Evolutionary conservation across 2,888 invertebrate species (phyloP), one percentile per base, ranked within the genome.

Genomic region (Spialia ferax): DNA sequence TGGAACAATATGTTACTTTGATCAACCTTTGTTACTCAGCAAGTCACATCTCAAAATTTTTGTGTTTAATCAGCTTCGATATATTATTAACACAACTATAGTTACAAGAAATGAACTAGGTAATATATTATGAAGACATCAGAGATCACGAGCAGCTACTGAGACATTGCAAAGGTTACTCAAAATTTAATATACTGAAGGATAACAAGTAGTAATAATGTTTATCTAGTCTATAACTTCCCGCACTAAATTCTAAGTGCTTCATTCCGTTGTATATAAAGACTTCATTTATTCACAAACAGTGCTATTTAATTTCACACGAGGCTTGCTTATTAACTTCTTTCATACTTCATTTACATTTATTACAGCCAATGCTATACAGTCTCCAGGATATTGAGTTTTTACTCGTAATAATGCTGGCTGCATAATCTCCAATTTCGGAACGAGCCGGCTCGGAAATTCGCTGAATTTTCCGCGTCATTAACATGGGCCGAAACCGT

Each of bases 391-490:
- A 72, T 71, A 69, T 70, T 66, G 71, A 69, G 70, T 65, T 72
- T 72, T 62, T 73, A 73, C 78, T 77, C 69, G 76, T 81, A 81
- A 83, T 83, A 83, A 83, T 78, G 79, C 86, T 82, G 80, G 77
- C 76, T 83, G 84, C 79, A 85, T 87, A 86, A 87, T 86, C 84
- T 80, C 71, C 72, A 72, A 76, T 83, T 86, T 81, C 73, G 73
- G 79, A 78, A 78, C 70, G 79, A 78, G 80, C 79, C 80, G 79
- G 77, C 71, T 63, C 73, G 72, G 70, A 76, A 48, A 72, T 79
- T 75, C 71, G 72, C 75, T 71, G 79, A 85, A 89, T 89, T 91
- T 88, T 86, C 86, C 79, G 82, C 81, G 80, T 85, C 89, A 91
- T 91, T 91, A 88, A 86, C 77, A 81, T 1, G 70, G 76, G 6